Conservation (phyloP, 1,140 invertebrate genomes). For the Carcinoscorpius rotundicauda region DNA sequence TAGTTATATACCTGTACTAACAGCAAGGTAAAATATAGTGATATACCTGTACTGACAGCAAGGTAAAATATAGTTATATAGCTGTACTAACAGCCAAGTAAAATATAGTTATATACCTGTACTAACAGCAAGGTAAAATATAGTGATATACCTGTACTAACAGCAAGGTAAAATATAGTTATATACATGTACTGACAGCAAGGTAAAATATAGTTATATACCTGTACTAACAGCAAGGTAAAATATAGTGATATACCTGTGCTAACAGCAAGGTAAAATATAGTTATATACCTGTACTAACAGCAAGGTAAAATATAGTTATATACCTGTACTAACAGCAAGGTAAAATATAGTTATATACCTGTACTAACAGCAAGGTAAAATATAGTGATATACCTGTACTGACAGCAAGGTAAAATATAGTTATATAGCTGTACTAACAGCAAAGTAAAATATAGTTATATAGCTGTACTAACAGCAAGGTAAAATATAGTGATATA, state of each 20-base stretch:
- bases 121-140: slow-evolving; percentile 32
- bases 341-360: slow-evolving; percentile 26
- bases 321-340: slow-evolving; percentile 25
- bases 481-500: slow-evolving; percentile 26
- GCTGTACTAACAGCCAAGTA: slow-evolving; percentile 31
- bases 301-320: slow-evolving; percentile 29
- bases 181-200: slow-evolving; percentile 24
- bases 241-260: slow-evolving; percentile 8
- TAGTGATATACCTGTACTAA: slow-evolving; percentile 16
- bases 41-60: slow-evolving; percentile 25
- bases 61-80: slow-evolving; percentile 26
- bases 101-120: slow-evolving; percentile 9
- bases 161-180: slow-evolving; percentile 29
- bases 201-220: slow-evolving; percentile 26
- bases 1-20: slow-evolving; percentile 17
- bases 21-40: slow-evolving; percentile 29
- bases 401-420: slow-evolving; percentile 32
- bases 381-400: slow-evolving; percentile 8
- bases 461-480: slow-evolving; percentile 25
- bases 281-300: slow-evolving; percentile 17
- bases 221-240: slow-evolving; percentile 31
- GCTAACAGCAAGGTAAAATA: slow-evolving; percentile 33
- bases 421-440: slow-evolving; percentile 17
- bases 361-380: slow-evolving; percentile 31
- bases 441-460: slow-evolving; percentile 29